These are phyloP conservation scores for Plestiodon gilberti DNA, from an alignment of 2,113 vertebrate species.

Conservation along the genomic window DNA sequence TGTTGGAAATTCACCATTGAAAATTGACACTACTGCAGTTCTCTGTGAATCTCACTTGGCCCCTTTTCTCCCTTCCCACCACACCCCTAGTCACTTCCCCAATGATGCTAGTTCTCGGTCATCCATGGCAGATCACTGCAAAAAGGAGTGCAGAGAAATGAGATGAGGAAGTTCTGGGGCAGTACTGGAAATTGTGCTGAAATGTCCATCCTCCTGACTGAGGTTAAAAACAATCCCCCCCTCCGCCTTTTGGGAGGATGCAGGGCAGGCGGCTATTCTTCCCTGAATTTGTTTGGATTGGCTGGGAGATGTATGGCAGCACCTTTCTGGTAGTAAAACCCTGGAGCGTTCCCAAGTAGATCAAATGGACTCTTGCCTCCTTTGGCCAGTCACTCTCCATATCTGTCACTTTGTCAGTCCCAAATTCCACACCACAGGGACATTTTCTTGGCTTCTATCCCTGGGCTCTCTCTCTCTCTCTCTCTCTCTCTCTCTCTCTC, in stretches of 20 bases:
- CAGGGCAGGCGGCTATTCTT: neutral
- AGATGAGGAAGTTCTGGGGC: neutral
- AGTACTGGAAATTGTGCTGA: neutral
- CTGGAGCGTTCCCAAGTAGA: slow-evolving; percentile 8
- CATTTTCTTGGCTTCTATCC: slow-evolving; percentile 9
- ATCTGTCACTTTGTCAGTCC: slow-evolving; percentile 10
- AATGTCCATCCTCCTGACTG: neutral
- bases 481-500: no score
- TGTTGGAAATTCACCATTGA: neutral
- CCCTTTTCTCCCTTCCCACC: neutral
- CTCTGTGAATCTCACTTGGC: neutral
- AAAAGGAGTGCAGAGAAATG: neutral
- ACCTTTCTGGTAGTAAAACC: neutral
- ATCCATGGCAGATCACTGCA: neutral
- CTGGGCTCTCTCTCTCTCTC: no score
- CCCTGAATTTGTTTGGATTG: neutral
- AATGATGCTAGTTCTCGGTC: neutral
- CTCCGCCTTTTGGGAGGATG: neutral
- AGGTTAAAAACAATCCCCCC: neutral
- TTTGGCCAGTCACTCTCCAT: neutral
- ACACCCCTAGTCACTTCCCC: neutral
- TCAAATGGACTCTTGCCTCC: neutral
- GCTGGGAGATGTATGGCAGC: neutral
- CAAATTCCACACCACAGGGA: neutral
- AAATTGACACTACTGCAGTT: neutral